Percentiles rank a stretch among this genome's conserved stretches.
Evolutionary conservation across 2,797 vertebrate genomes (phyloP).

Genomic region (Moxostoma hubbsi): DNA sequence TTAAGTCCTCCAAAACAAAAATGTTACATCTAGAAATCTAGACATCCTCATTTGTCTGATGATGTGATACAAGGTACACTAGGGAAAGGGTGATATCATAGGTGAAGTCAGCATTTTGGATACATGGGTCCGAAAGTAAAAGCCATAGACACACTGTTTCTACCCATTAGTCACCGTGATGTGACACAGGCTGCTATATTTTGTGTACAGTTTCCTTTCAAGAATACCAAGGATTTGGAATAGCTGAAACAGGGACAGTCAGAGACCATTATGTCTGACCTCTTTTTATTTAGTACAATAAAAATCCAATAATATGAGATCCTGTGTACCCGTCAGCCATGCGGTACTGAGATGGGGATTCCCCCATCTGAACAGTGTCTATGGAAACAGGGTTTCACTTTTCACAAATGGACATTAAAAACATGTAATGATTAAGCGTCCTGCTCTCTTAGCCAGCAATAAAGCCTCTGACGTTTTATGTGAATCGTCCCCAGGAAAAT

Average conservation of each 20-base stretch:
- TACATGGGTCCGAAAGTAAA: conserved; percentile 8
- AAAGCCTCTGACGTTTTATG: background rate
- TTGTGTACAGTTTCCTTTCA: background rate
- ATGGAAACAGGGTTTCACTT: conserved; percentile 46
- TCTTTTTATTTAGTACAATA: conserved; percentile 33
- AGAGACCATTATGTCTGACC: conserved; percentile 26
- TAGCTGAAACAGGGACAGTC: background rate
- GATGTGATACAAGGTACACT: conserved; percentile 14
- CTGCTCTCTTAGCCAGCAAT: background rate
- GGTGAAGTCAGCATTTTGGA: conserved; percentile 34
- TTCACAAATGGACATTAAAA: conserved; percentile 36
- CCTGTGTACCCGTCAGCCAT: conserved; percentile 35
- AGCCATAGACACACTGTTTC: background rate
- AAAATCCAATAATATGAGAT: conserved; percentile 19
- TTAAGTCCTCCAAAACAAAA: too few species aligned
- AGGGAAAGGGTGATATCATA: conserved; percentile 40
- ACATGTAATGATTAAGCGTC: background rate
- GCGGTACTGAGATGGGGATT: conserved; percentile 46
- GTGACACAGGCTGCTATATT: conserved; percentile 12
- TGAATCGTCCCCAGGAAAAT: background rate
- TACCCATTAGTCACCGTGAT: conserved; percentile 11
- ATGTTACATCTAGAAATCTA: conserved; percentile 5
- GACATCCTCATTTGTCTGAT: background rate
- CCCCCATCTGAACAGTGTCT: conserved; percentile 28
- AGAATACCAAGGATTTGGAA: background rate